These are phyloP conservation scores for Hyperoplus immaculatus DNA, from an alignment of 2,797 vertebrate species.

Conservation along the genomic window DNA sequence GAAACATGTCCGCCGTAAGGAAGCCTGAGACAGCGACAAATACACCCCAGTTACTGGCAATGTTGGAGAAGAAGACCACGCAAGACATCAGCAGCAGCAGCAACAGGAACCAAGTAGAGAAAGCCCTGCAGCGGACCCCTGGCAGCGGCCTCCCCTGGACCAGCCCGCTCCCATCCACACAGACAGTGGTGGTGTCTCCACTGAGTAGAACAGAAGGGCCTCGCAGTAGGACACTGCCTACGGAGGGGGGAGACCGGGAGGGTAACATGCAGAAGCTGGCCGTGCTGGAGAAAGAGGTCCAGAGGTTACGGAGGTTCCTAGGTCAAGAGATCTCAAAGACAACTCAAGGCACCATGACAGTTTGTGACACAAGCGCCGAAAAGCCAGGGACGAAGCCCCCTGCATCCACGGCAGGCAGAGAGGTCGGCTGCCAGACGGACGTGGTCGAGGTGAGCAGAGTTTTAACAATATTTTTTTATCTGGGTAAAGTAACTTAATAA, in stretches of 20 bases:
- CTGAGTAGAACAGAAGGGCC: conserved; percentile 71
- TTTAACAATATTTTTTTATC: background rate
- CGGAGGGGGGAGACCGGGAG: conserved; percentile 49
- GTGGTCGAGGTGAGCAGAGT: conserved; percentile 63
- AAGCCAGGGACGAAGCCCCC: background rate
- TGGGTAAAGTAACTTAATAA: no score
- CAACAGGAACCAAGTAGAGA: conserved; percentile 12
- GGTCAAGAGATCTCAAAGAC: conserved; percentile 67
- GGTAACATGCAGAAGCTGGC: conserved; percentile 66
- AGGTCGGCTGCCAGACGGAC: conserved; percentile 78
- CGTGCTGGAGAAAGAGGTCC: conserved; percentile 74
- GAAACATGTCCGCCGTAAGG: conserved; percentile 32
- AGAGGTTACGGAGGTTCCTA: conserved; percentile 70
- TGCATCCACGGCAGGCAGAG: conserved; percentile 61
- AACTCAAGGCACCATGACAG: conserved; percentile 65
- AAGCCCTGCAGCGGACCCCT: conserved; percentile 7
- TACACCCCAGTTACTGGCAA: background rate
- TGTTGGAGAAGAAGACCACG: conserved; percentile 6
- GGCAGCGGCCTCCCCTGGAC: conserved; percentile 37
- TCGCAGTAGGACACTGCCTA: conserved; percentile 47
- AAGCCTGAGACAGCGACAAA: conserved; percentile 34
- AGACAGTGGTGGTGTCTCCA: conserved; percentile 75
- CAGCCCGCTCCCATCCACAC: conserved; percentile 53
- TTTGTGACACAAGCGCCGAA: background rate
- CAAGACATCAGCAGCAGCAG: conserved; percentile 19